Evolutionary conservation across 2,888 invertebrate species (phyloP), one percentile per base, ranked within the genome.

Genomic region (Nasonovia ribisnigri): DNA sequence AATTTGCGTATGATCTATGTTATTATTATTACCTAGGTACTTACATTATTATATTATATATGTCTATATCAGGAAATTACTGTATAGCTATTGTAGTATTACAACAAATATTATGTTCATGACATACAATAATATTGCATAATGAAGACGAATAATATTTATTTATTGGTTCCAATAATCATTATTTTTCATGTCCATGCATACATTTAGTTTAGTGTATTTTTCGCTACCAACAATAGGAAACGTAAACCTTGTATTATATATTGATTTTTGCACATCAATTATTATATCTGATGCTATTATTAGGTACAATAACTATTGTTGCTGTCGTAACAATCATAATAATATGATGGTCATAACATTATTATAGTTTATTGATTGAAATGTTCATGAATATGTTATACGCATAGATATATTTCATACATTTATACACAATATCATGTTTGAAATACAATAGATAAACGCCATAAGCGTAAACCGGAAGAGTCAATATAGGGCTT

Each of bases 61-160:
- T 5, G 57, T 54, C 77, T 77, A 20, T 24, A 84, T 29, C 42
- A 42, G 54, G 54, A 42, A 88, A 54, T 29, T 26, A 88, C 29
- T 77, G 36, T 36, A 24, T 36, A 20, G 77, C 77, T 24, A 77
- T 36, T 77, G 36, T 60, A 60, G 36, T 60, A 89, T 43, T 60
- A 89, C 60, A 89, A 88, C 36, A 51, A 26, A 57, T 57, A 51
- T 51, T 36, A 20, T 77, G 36, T 11, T 51, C 36, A 36, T 51
- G 26, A 36, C 26, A 88, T 88, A 88, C 51, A n/a, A 88, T 88
- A 51, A 42, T 60, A 89, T 89, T 89, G 42, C 89, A 89, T n/a
- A 43, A 60, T 60, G n/a, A 89, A 89, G 43, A 60, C 57, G 13
- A n/a, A 89, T 46, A 60, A 89, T 84, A 84, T 89, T 89, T 43